Evolutionary conservation across 2,113 vertebrate genomes (phyloP), one percentile per base, ranked within the genome.

Genomic region (Sebastes schlegelii): DNA sequence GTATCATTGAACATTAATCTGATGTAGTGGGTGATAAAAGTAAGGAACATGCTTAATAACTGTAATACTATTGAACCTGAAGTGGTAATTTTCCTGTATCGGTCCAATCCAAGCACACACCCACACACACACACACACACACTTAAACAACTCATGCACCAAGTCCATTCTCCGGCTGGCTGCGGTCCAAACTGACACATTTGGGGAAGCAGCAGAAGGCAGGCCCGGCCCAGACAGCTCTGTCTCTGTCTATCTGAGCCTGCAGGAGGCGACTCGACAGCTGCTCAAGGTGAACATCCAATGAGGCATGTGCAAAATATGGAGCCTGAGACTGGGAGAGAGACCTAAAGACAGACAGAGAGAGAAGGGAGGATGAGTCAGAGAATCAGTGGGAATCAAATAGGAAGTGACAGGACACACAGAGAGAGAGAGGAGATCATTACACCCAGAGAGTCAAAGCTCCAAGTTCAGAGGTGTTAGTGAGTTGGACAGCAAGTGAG

Each of bases 281-380:
- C 84, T 90, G 92, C 80, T 88, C 84, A 87, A 87, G 84, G 86
- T 88, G 89, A 90, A 85, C 87, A 26, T 62, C 57, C 67, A 85
- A 87, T 87, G 78, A 87, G 74, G 83, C 83, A 60, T 84, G 83
- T 78, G 89, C 49, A 52, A 26, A 81, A 77, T 65, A 67, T 19
- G 40, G 57, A 77, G 76, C 51, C 23, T 0, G 23, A 75, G 64
- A 54, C 26, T 26, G 8, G 40, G 45, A 74, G 74, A 86, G 62
- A 89, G 71, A 77, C 54, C 60, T 45, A 46, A 64, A 86, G 82
- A 85, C 62, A 57, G 45, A 26, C 26, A 68, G 4, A 79, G 46
- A 78, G 60, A 43, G 54, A 49, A 19, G 8, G 52, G 49, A 45
- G 45, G 77, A 83, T 76, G 67, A 87, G 72, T 74, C 71, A 79